Conservation (phyloP, 2,797 vertebrate genomes). For the Sebastes itinus region DNA sequence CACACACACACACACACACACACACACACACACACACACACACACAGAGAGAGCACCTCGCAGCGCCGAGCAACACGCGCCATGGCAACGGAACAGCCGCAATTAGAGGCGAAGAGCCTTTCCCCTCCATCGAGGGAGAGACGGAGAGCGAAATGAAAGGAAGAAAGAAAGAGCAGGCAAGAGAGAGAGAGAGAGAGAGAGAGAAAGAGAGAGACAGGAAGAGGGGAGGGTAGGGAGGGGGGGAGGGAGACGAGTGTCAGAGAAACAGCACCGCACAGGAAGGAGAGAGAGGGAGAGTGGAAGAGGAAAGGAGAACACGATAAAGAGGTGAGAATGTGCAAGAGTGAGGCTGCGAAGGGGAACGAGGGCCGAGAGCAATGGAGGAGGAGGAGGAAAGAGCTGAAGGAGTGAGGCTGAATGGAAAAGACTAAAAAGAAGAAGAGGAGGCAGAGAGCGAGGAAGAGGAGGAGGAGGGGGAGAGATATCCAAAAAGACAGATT, state of each 20-base stretch:
- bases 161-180: constrained; percentile 67
- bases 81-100: constrained; percentile 84
- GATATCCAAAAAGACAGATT: constrained; percentile 69
- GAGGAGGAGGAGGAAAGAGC: constrained; percentile 25
- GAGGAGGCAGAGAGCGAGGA: constrained; percentile 39
- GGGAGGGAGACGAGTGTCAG: constrained; percentile 59
- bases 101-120: constrained; percentile 83
- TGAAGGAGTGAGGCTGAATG: constrained; percentile 52
- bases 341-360: constrained; percentile 64
- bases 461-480: constrained; percentile 18
- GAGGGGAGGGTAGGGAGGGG: neutral
- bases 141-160: constrained; percentile 76
- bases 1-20: constrained; percentile 27
- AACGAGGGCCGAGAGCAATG: constrained; percentile 60
- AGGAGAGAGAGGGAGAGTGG: constrained; percentile 51
- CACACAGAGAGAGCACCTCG: constrained; percentile 58
- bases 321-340: constrained; percentile 76
- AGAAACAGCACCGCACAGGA: constrained; percentile 64
- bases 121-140: constrained; percentile 80
- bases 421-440: constrained; percentile 61
- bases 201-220: constrained; percentile 33
- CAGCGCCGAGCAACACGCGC: constrained; percentile 78
- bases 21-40: constrained; percentile 27
- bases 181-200: constrained; percentile 51
- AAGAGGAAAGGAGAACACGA: constrained; percentile 59